Evolutionary conservation across 2,113 vertebrate species (phyloP).

Genomic region (Crotalus viridis): DNA sequence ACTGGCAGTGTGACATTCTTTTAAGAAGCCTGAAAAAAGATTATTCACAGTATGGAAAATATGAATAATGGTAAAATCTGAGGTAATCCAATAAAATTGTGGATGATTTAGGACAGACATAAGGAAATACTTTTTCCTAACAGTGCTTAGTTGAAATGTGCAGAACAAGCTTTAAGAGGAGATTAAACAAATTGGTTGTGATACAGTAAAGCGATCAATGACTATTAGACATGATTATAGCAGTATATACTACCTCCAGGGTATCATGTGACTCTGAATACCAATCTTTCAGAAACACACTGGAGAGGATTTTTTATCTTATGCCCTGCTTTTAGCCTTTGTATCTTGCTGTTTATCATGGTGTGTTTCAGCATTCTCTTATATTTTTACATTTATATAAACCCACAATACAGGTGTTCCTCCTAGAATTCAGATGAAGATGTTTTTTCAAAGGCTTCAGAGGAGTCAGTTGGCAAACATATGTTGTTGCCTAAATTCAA

Average conservation of each 20-base stretch:
- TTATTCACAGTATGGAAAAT: not conserved
- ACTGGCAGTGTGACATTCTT: not conserved
- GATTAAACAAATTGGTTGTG: not conserved
- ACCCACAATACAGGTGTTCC: not conserved
- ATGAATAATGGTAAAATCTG: not conserved
- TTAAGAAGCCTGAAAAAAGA: not conserved
- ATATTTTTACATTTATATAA: not conserved
- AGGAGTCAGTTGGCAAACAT: constrained; percentile 15
- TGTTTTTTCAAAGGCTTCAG: not conserved
- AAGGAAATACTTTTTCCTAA: not conserved
- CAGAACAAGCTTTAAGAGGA: not conserved
- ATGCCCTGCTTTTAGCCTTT: not conserved
- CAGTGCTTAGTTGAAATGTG: not conserved
- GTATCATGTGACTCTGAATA: not conserved
- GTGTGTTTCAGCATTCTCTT: not conserved
- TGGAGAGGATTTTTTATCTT: not conserved
- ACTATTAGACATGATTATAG: not conserved
- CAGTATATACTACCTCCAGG: not conserved
- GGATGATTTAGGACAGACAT: not conserved
- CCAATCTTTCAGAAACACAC: not conserved
- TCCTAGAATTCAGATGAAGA: not conserved
- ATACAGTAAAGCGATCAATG: not conserved
- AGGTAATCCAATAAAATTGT: not conserved
- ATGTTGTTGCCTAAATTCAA: not conserved
- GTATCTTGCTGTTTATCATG: not conserved